phyloP scores from a whole-genome alignment of 2,113 vertebrate species.

The Morone saxatilis region DNA sequence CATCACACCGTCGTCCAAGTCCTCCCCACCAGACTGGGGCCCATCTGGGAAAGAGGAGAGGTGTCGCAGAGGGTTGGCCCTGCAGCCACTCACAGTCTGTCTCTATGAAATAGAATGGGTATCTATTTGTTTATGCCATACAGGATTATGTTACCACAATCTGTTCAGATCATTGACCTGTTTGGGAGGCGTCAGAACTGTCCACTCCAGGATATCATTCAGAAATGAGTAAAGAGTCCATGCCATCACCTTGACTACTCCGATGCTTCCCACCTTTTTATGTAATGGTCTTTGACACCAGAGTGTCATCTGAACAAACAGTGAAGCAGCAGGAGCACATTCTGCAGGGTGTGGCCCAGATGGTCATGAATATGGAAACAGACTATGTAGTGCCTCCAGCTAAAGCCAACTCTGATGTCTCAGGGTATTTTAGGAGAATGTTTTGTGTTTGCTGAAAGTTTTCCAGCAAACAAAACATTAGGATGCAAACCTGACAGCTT shows the following conservation, averaged over 20 bases:
- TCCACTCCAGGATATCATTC: slow-evolving; percentile 32
- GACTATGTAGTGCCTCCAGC: slow-evolving; percentile 35
- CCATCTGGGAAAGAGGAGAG: slow-evolving; percentile 62
- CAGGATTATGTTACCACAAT: slow-evolving; percentile 58
- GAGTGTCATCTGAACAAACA: slow-evolving; percentile 66
- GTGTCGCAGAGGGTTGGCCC: slow-evolving; percentile 55
- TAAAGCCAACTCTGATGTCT: slow-evolving; percentile 39
- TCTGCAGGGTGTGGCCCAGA: slow-evolving; percentile 75
- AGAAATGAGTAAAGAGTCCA: slow-evolving; percentile 32
- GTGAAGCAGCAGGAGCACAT: slow-evolving; percentile 68
- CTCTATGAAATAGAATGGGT: slow-evolving; percentile 41
- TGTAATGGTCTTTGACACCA: slow-evolving; percentile 66
- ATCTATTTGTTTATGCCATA: slow-evolving; percentile 54
- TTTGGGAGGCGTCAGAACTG: slow-evolving; percentile 33
- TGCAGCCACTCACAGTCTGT: slow-evolving; percentile 58
- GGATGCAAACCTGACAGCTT: background rate
- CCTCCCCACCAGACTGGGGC: slow-evolving; percentile 30
- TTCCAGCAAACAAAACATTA: slow-evolving; percentile 10
- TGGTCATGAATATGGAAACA: slow-evolving; percentile 81
- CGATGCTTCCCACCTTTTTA: slow-evolving; percentile 56
- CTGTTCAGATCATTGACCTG: slow-evolving; percentile 63
- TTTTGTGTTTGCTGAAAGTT: slow-evolving; percentile 33
- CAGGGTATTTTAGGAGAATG: slow-evolving; percentile 21
- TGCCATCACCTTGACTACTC: slow-evolving; percentile 62
- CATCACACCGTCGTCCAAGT: slow-evolving; percentile 44